Base-by-base conservation (phyloP, 2,888 invertebrate species). In the Protodeltote pygarga region DNA sequence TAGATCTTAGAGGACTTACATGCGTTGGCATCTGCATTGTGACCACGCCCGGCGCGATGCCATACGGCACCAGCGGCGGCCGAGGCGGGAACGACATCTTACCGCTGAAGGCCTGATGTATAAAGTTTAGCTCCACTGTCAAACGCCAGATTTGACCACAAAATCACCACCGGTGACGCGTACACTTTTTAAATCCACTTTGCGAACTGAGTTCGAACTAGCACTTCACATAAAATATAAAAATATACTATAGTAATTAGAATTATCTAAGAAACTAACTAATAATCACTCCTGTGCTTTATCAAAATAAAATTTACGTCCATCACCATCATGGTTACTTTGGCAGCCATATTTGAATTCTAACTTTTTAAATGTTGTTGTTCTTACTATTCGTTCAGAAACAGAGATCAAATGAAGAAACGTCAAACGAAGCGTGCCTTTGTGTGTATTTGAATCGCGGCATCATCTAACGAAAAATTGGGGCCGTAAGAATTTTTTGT, bases 1-100 rank as follows among this genome's bases (percentile, higher is more conserved):
- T 72, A 75, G 57, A 32, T 32, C 37, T 29, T 40, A 21, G n/a
- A 14, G 21, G 5, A 93, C 95, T 94, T 93, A 95, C 95, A 82
- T 95, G 95, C 73, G 95, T 94, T 59, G 95, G 93, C 92, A 95
- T 94, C 37, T 95, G 95, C 94, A 96, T 95, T 72, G 96, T 94
- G 73, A 96, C 94, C 23, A 95, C 94, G 40, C 95, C 94, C 33
- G 96, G 94, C 63, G 95, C 94, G 84, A 96, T 94, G 34, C 87
- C 89, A 65, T 94, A 95, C 35, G 95, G 95, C 89, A 97, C 95
- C 11, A 96, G 95, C 32, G 96, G 96, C 73, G 97, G 94, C 67
- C 97, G 96, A 61, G 97, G 96, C 55, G 97, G 98, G 89, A 95
- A 98, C 64, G 98, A 98, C 98, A 98, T 98, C 66, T 61, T 61